A percentile compares a stretch with the other conserved stretches of the same genome.
phyloP scores from a whole-genome alignment of 2,888 invertebrate genomes.

The Drosophila planitibia region DNA sequence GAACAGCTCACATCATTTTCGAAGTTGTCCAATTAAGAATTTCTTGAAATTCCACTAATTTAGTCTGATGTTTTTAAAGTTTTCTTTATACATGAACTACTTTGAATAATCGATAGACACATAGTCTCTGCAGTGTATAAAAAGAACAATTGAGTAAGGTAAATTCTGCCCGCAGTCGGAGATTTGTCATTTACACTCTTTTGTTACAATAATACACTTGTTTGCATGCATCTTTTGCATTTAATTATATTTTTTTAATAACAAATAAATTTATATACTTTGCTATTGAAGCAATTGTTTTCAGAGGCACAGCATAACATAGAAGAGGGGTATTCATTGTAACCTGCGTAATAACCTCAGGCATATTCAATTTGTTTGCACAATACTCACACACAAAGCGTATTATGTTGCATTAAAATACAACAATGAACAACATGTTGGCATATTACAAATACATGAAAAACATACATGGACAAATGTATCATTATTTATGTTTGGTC shows the following conservation, averaged over 20 bases:
- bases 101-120: neutral
- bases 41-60: neutral
- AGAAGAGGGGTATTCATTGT: neutral
- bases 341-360: neutral
- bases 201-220: neutral
- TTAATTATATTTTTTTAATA: neutral
- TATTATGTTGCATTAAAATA: conserved; percentile 16
- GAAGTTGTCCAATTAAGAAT: neutral
- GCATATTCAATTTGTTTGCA: conserved; percentile 25
- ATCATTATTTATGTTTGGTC: conserved; percentile 1
- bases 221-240: conserved; percentile 2
- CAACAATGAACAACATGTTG: conserved; percentile 21
- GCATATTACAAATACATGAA: conserved; percentile 1
- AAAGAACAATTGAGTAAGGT: neutral
- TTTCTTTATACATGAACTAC: too few relatives aligned
- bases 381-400: conserved; percentile 9
- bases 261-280: neutral
- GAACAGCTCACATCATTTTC: neutral
- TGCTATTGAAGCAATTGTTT: neutral
- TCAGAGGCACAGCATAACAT: neutral
- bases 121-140: neutral
- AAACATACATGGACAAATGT: neutral
- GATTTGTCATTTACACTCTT: neutral
- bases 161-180: too few relatives aligned
- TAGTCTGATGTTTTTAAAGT: neutral